phyloP scores from a whole-genome alignment of 2,797 vertebrate species.

The Microctenopoma stevenorrisi region DNA sequence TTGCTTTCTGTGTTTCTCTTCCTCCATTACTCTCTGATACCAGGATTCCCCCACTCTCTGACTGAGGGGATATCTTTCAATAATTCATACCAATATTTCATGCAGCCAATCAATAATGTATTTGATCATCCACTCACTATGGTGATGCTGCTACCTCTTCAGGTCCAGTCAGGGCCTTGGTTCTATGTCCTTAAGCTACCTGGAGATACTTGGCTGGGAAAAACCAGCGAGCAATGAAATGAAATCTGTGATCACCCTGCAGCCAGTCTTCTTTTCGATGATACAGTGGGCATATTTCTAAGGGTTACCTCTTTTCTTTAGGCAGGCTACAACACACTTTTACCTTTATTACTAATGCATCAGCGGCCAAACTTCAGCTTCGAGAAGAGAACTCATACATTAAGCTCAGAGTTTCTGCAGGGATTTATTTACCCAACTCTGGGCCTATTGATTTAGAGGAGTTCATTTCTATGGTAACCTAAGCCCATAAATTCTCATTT shows the following conservation, averaged over 20 bases:
- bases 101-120: constrained; percentile 77
- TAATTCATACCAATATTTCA: constrained; percentile 74
- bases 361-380: constrained; percentile 37
- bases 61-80: constrained; percentile 65
- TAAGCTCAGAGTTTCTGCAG: constrained; percentile 48
- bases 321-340: constrained; percentile 52
- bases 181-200: constrained; percentile 31
- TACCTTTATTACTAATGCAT: constrained; percentile 66
- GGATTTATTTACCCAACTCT: constrained; percentile 60
- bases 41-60: constrained; percentile 56
- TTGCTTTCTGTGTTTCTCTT: constrained; percentile 7
- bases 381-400: constrained; percentile 45
- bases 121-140: constrained; percentile 66
- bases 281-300: constrained; percentile 32
- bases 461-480: constrained; percentile 74
- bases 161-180: constrained; percentile 29
- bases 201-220: background rate
- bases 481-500: constrained; percentile 79
- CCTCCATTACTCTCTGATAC: constrained; percentile 42
- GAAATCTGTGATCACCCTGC: constrained; percentile 40
- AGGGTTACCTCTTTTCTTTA: constrained; percentile 42
- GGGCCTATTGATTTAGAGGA: constrained; percentile 71
- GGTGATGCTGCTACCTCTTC: constrained; percentile 53
- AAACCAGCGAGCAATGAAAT: background rate
- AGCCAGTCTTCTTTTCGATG: constrained; percentile 33